phyloP scores from a whole-genome alignment of 2,888 invertebrate genomes.

The Halictus ligatus region DNA sequence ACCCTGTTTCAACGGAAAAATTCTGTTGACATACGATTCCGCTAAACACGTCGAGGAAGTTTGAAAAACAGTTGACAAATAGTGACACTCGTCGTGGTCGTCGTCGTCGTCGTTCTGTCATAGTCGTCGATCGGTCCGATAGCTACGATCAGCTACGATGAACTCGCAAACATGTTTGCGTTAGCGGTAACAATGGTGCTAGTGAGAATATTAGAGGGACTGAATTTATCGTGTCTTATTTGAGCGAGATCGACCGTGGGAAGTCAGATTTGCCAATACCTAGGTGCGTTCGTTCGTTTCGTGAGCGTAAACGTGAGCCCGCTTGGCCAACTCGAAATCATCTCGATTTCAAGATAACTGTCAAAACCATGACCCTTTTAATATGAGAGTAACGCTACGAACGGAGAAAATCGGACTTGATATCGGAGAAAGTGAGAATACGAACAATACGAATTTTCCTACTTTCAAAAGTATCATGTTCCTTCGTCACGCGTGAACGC shows the following conservation, averaged over 20 bases:
- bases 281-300: constrained; percentile 53
- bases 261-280: constrained; percentile 18
- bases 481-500: not conserved
- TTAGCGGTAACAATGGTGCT: constrained; percentile 49
- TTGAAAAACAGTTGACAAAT: constrained; percentile 47
- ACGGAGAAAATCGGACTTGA: constrained; percentile 40
- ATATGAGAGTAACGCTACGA: constrained; percentile 80
- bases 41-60: not conserved
- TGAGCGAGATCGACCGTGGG: constrained; percentile 16
- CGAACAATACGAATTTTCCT: constrained; percentile 23
- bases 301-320: constrained; percentile 37
- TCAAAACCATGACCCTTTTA: constrained; percentile 82
- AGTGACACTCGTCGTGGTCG: constrained; percentile 16
- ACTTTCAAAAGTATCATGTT: constrained; percentile 22
- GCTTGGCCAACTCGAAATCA: constrained; percentile 74
- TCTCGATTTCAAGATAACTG: constrained; percentile 77
- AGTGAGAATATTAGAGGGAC: constrained; percentile 38
- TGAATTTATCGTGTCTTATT: constrained; percentile 38
- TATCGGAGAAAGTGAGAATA: constrained; percentile 46
- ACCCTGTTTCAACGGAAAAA: not conserved
- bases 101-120: constrained; percentile 29
- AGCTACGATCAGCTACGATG: constrained; percentile 20
- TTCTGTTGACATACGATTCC: constrained; percentile 2
- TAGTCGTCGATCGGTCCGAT: constrained; percentile 25
- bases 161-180: constrained; percentile 44